Base-by-base conservation (phyloP, 2,888 invertebrate genomes). In the Cataglyphis rosenhaueri region DNA sequence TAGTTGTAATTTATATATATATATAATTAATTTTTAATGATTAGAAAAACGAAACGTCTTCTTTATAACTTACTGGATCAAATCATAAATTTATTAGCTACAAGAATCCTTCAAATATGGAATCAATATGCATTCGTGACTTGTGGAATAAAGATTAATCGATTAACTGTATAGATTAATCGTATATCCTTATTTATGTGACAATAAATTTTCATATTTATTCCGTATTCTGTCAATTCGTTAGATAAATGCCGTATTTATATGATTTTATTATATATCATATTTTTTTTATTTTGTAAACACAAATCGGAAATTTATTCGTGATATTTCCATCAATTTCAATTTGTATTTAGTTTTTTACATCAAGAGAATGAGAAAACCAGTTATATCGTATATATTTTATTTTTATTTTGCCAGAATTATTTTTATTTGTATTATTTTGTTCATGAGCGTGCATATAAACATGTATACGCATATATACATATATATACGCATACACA, bases 301-400 rank as follows among this genome's bases (percentile, higher is more conserved):
- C 21, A 41, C 15, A 74, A 74, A 3, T 62, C 9, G n/a, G 44
- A 18, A 44, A 15, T 74, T 44, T 62, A 62, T 74, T 73, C 9
- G 18, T 59, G 41, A n/a, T 25, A 59, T n/a, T 73, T 18, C 10
- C 32, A 18, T 15, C 18, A 44, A 74, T 62, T 62, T 32, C 32
- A n/a, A 5, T 74, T 74, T 74, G 73, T 21, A 12, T 59, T 59
- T 18, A 38, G 41, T 74, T 32, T 62, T 74, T 74, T 18, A 29
- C 41, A 44, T 44, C 62, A n/a, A 38, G 35, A 52, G 12, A 75
- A 52, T 0, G 12, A 35, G 18, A 35, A 57, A 48, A 64, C 21
- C 15, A 10, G 10, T 35, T n/a, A 25, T 21, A 57, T 18, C 3
- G 9, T 9, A 52, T 38, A n/a, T 55, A n/a, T 12, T 44, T 32